Evolutionary conservation across 2,888 invertebrate genomes (phyloP).

Genomic region (Spisula subtruncata): DNA sequence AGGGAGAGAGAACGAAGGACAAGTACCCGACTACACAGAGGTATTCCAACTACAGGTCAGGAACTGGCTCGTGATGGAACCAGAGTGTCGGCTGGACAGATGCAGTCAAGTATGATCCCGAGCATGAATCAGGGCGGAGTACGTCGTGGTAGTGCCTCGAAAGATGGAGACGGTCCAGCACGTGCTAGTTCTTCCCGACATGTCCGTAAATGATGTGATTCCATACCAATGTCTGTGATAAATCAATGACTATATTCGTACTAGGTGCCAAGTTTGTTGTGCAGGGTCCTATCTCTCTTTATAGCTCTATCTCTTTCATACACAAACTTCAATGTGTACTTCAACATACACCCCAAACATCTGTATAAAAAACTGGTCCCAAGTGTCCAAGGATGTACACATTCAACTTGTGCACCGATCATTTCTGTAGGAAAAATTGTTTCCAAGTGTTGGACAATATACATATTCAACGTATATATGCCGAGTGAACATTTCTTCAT

Average conservation of each 20-base stretch:
- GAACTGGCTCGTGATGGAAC: constrained; percentile 81
- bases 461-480: no score
- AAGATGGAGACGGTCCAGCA: constrained; percentile 81
- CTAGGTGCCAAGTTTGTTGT: constrained; percentile 52
- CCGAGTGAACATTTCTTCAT: no score
- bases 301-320: neutral
- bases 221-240: constrained; percentile 4
- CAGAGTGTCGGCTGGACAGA: constrained; percentile 81
- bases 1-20: constrained; percentile 85
- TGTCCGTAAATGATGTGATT: constrained; percentile 78
- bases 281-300: constrained; percentile 33
- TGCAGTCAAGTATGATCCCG: constrained; percentile 80
- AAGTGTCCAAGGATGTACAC: no score
- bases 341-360: no score
- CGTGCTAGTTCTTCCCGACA: constrained; percentile 83
- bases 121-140: constrained; percentile 78
- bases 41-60: constrained; percentile 83
- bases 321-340: neutral
- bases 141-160: constrained; percentile 85
- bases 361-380: no score
- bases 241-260: constrained; percentile 25
- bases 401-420: no score
- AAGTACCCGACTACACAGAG: constrained; percentile 85
- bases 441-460: no score
- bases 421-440: no score